Percentiles rank a stretch among this genome's conserved stretches.
Evolutionary conservation across 2,113 vertebrate species (phyloP).

Genomic region (Limnothrissa miodon): DNA sequence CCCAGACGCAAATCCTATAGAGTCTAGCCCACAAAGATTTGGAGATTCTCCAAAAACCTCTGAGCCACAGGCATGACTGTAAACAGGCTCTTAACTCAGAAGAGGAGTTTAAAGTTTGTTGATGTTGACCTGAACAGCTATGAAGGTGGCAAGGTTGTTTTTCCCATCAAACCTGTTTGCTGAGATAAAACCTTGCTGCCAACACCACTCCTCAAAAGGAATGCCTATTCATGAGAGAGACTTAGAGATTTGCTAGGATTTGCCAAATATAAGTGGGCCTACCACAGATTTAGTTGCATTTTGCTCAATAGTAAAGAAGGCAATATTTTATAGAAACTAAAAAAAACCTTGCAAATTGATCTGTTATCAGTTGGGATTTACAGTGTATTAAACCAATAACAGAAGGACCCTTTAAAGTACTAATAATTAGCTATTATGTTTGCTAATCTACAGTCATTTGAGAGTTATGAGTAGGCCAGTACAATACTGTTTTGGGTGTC

Average conservation of each 20-base stretch:
- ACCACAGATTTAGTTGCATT: neutral
- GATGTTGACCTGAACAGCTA: neutral
- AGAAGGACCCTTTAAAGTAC: neutral
- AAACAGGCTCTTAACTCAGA: neutral
- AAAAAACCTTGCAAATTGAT: too few relatives aligned
- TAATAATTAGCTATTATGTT: neutral
- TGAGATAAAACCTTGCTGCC: neutral
- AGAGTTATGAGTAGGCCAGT: too few relatives aligned
- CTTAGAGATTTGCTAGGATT: neutral
- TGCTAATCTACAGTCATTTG: neutral
- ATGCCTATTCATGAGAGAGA: neutral
- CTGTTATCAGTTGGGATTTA: neutral
- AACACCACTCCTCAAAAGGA: neutral
- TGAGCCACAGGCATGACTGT: neutral
- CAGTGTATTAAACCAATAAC: neutral
- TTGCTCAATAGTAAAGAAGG: too few relatives aligned
- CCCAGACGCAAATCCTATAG: neutral
- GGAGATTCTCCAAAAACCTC: neutral
- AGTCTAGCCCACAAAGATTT: neutral
- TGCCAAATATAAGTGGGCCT: neutral
- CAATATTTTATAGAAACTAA: neutral
- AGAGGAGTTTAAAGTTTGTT: neutral
- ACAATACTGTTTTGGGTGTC: neutral
- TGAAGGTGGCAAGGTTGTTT: neutral
- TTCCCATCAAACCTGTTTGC: conserved; percentile 16